Conservation (phyloP, 1,140 invertebrate species). For the Drosophila pruinosa region DNA sequence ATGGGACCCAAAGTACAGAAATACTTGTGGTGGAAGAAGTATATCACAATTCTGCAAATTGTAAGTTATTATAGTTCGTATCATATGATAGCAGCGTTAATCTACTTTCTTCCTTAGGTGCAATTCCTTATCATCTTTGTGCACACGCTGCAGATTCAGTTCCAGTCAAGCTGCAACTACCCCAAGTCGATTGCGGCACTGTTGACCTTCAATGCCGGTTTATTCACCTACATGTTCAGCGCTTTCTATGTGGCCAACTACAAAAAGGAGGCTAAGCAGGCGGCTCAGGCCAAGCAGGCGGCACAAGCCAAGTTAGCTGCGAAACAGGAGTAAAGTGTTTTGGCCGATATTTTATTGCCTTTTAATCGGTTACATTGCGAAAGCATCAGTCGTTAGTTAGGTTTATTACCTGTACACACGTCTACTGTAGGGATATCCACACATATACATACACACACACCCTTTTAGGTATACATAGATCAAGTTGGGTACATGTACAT, state of each 20-base stretch:
- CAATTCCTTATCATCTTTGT: slow-evolving; percentile 92
- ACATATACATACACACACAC: slow-evolving; percentile 5
- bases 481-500: slow-evolving; percentile 48
- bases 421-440: slow-evolving; percentile 18
- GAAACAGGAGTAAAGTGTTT: slow-evolving; percentile 53
- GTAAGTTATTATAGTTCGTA: slow-evolving; percentile 85
- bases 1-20: slow-evolving; percentile 92
- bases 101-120: slow-evolving; percentile 83
- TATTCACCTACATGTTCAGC: slow-evolving; percentile 93
- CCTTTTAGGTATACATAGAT: slow-evolving; percentile 51
- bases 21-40: slow-evolving; percentile 96
- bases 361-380: slow-evolving; percentile 28
- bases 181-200: slow-evolving; percentile 88
- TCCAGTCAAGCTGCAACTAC: slow-evolving; percentile 86
- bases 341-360: slow-evolving; percentile 23
- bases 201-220: slow-evolving; percentile 88
- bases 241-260: slow-evolving; percentile 92
- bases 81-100: too few species aligned
- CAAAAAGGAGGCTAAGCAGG: slow-evolving; percentile 82
- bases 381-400: slow-evolving; percentile 29
- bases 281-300: slow-evolving; percentile 54
- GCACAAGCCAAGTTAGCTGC: slow-evolving; percentile 57
- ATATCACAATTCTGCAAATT: slow-evolving; percentile 93
- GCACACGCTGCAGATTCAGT: slow-evolving; percentile 86
- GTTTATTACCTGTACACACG: slow-evolving; percentile 25